Evolutionary conservation across 2,113 vertebrate species (phyloP), one percentile per base, ranked within the genome.

Genomic region (Pseudorasbora parva): DNA sequence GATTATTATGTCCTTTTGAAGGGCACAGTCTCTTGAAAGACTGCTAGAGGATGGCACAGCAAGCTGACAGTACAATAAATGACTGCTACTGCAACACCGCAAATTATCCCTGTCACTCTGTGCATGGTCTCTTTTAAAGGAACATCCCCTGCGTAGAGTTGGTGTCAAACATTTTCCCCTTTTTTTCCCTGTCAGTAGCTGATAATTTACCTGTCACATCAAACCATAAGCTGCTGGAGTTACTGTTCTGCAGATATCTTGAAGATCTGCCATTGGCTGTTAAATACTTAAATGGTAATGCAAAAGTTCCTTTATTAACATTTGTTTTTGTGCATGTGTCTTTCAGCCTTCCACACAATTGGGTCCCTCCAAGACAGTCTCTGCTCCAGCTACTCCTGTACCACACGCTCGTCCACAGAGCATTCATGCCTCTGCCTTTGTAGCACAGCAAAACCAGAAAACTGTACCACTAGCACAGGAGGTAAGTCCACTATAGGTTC

Each of bases 311-410:
- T 41, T 0, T 62, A 41, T 72, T 57, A 37, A 33, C 15, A n/a
- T 37, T 60, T 41, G 25, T 71, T 59, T 78, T 25, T 62, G 8
- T 75, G 5, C 14, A 49, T 85, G 30, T 90, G 74, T 90, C 82
- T 91, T 87, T 85, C 87, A 89, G 86, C 73, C 87, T 17, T 43
- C 83, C n/a, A 76, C 75, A 56, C 59, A 74, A 54, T 11, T 78
- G 78, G 41, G 62, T 54, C 60, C 84, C 41, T 73, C 84, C 84
- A 88, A 93, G 92, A 91, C 90, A 15, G 77, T 87, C 75, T 93
- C 91, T 75, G 90, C 90, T 90, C 88, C 92, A 66, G 87, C 90
- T 33, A 88, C 90, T 0, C 89, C 93, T 51, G 89, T 81, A 27
- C 91, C 90, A 75, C 89, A 86, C 51, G 85, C 74, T 33, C 88